phyloP scores from a whole-genome alignment of 2,113 vertebrate species.

The Microcebus ravelobensis region DNA sequence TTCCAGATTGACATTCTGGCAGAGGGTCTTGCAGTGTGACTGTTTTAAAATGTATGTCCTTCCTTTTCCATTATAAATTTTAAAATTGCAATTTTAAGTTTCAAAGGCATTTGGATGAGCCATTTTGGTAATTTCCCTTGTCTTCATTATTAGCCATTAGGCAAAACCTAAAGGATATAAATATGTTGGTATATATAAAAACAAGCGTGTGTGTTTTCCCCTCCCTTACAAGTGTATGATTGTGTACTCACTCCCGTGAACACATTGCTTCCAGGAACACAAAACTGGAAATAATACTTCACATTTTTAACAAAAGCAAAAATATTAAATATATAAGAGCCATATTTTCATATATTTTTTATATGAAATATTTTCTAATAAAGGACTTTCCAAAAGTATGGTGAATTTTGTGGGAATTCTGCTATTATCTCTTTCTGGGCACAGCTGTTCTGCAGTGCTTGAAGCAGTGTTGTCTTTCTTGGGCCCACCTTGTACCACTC shows the following conservation, averaged over 20 bases:
- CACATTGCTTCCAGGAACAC: not conserved
- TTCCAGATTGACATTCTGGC: slow-evolving; percentile 64
- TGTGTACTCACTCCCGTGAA: not conserved
- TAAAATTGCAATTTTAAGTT: slow-evolving; percentile 38
- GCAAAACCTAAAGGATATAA: not conserved
- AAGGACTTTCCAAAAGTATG: not conserved
- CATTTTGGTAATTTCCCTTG: slow-evolving; percentile 13
- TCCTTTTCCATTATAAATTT: slow-evolving; percentile 53
- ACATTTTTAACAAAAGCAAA: not conserved
- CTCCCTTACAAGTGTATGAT: not conserved
- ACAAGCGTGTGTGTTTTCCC: not conserved
- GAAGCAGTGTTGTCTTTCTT: not conserved
- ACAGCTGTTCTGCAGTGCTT: not conserved
- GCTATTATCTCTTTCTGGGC: not conserved
- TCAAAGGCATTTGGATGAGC: slow-evolving; percentile 42
- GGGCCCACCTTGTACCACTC: not conserved
- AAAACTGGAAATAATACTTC: not conserved
- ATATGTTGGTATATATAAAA: not conserved
- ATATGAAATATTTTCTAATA: not conserved
- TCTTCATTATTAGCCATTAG: slow-evolving; percentile 44
- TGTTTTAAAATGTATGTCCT: not conserved
- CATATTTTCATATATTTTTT: not conserved
- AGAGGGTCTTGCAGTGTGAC: slow-evolving; percentile 28
- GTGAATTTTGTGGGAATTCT: not conserved
- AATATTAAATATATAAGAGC: not conserved